phyloP scores from a whole-genome alignment of 2,113 vertebrate species.

The Solea senegalensis region DNA sequence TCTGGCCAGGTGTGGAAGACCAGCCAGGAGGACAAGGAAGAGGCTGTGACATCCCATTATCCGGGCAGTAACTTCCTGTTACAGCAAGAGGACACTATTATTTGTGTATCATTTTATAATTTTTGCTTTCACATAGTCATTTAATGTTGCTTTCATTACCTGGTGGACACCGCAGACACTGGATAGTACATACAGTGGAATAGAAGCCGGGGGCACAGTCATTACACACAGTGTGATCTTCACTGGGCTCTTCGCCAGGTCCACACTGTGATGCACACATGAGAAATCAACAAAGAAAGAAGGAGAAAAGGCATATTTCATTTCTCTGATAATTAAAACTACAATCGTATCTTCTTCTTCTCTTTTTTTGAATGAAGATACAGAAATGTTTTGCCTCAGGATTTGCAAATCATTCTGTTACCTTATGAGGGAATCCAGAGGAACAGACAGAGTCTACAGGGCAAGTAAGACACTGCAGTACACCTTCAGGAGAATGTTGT shows the following conservation, averaged over 20 bases:
- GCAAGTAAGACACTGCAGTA: slow-evolving; percentile 80
- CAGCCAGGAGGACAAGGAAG: slow-evolving; percentile 72
- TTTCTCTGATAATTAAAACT: neutral
- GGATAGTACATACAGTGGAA: slow-evolving; percentile 64
- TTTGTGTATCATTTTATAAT: neutral
- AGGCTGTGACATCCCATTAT: slow-evolving; percentile 70
- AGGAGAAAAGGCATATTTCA: neutral
- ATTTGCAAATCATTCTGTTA: slow-evolving; percentile 31
- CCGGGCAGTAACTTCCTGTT: slow-evolving; percentile 79
- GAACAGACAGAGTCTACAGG: slow-evolving; percentile 81
- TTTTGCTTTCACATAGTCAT: neutral
- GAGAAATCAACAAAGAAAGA: neutral
- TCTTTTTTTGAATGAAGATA: neutral
- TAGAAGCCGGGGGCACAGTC: slow-evolving; percentile 74
- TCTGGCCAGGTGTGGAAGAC: slow-evolving; percentile 69
- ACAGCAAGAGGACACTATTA: slow-evolving; percentile 10
- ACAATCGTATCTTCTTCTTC: neutral
- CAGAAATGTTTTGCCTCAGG: neutral
- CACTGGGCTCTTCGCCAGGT: slow-evolving; percentile 79
- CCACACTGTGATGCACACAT: slow-evolving; percentile 58
- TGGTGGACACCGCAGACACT: slow-evolving; percentile 82
- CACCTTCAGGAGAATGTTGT: slow-evolving; percentile 82
- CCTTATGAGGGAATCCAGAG: slow-evolving; percentile 77
- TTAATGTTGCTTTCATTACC: slow-evolving; percentile 71
- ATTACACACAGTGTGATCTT: slow-evolving; percentile 65